Evolutionary conservation across 2,113 vertebrate species (phyloP), one percentile per base, ranked within the genome.

Genomic region (Lasiurus borealis): DNA sequence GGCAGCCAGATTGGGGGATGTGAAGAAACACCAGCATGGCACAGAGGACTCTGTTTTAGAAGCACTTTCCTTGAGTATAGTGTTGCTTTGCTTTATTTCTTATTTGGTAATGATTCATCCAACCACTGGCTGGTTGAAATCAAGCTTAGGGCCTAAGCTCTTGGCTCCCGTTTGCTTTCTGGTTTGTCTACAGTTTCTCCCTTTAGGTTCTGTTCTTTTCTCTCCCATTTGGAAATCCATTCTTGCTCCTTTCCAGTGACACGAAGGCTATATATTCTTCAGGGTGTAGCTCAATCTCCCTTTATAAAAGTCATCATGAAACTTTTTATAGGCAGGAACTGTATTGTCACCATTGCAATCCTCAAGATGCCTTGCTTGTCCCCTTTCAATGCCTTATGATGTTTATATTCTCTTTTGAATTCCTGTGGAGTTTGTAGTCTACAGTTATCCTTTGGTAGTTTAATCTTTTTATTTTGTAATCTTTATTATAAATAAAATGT

Each of bases 41-140:
- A 40, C n/a, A 36, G 71, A 77, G 59, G 72, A 19, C 64, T 44
- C 62, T 66, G 2, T 76, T 86, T 66, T 6, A 78, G 83, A 40
- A 89, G 36, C 52, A 4, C 48, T 84, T 71, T 50, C 19, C 85
- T 68, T 57, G 40, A 18, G 84, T 2, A 4, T 40, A 34, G 19
- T 36, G 44, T 62, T 71, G 64, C 73, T 76, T 87, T 36, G 50
- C 75, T 34, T 54, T 69, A 5, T 93, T 48, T 93, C 48, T 44
- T n/a, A 50, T 29, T 92, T 87, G 82, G 85, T 48, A 5, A 66
- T 93, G 82, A 93, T 50, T 85, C 83, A 62, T 81, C 89, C 46
- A 77, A 36, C 72, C 92, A 57, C 62, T 54, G 64, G 76, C 52
- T 68, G 44, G 62, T 83, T 89, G 71, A 50, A 90, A 44, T 72